A percentile compares a stretch with the other conserved stretches of the same genome.
phyloP scores from a whole-genome alignment of 2,797 vertebrate genomes.

The Manis crassicaudata region DNA sequence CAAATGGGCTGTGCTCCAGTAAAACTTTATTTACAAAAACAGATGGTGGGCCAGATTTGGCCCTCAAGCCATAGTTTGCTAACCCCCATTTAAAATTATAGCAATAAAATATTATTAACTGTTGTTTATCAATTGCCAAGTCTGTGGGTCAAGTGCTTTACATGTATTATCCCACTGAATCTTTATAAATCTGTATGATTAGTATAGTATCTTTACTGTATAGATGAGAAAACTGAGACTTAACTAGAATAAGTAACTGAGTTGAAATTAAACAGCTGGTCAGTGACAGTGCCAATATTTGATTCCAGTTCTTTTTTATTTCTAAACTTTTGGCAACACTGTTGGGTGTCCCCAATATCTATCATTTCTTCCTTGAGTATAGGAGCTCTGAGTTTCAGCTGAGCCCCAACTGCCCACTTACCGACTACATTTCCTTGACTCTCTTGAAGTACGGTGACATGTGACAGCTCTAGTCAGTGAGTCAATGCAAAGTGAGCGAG shows the following conservation, averaged over 20 bases:
- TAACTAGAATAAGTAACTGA: background rate
- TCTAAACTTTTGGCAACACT: background rate
- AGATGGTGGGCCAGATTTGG: background rate
- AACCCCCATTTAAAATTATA: background rate
- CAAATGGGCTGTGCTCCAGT: background rate
- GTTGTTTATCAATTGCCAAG: background rate
- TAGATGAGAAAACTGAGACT: background rate
- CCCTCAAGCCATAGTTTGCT: background rate
- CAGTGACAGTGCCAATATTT: background rate
- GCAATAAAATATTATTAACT: slow-evolving; percentile 7
- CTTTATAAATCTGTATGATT: background rate
- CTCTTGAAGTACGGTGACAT: background rate
- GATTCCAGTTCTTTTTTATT: background rate
- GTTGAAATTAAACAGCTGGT: background rate
- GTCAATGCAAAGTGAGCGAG: background rate
- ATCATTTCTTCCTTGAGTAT: background rate
- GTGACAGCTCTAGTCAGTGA: background rate
- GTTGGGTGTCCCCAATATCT: background rate
- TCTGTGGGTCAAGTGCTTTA: background rate
- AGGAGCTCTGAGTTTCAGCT: background rate
- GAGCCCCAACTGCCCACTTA: background rate
- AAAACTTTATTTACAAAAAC: slow-evolving; percentile 57
- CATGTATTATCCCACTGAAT: background rate
- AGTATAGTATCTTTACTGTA: background rate
- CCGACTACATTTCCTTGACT: background rate